phyloP scores from a whole-genome alignment of 2,113 vertebrate genomes.

The Anoura caudifer region DNA sequence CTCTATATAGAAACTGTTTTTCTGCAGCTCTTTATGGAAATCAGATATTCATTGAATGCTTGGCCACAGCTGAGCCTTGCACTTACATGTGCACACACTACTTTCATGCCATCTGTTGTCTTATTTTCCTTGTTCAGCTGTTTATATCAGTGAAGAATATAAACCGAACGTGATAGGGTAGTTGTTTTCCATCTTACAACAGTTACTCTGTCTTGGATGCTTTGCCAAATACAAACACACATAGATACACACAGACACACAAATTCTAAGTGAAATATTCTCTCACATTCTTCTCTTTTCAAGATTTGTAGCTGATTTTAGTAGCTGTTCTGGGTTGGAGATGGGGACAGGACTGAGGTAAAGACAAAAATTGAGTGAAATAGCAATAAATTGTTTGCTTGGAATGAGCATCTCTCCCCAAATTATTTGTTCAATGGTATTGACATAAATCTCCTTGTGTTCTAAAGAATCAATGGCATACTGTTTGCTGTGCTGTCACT shows the following conservation, averaged over 20 bases:
- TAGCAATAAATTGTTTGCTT: neutral
- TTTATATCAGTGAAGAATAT: conserved; percentile 7
- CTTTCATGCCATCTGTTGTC: conserved; percentile 32
- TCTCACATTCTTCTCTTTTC: neutral
- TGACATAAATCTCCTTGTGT: neutral
- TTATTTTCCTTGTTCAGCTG: conserved; percentile 34
- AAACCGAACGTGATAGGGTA: conserved; percentile 5
- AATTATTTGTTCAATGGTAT: neutral
- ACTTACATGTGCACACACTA: neutral
- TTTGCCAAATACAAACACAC: neutral
- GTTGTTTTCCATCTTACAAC: neutral
- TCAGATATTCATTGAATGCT: neutral
- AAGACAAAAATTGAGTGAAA: conserved; percentile 22
- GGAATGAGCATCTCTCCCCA: neutral
- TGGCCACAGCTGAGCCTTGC: neutral
- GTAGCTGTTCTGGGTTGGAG: neutral
- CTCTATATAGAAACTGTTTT: neutral
- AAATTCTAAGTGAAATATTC: neutral
- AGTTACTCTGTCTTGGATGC: neutral
- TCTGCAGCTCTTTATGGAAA: neutral
- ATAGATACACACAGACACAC: neutral
- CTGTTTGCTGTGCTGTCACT: neutral
- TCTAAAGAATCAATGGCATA: neutral
- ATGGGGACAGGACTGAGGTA: neutral
- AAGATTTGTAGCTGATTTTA: neutral